A percentile compares a stretch with the other conserved stretches of the same genome.
Conservation (phyloP, 2,797 vertebrate species). For the Paedocypris micromegethes region DNA sequence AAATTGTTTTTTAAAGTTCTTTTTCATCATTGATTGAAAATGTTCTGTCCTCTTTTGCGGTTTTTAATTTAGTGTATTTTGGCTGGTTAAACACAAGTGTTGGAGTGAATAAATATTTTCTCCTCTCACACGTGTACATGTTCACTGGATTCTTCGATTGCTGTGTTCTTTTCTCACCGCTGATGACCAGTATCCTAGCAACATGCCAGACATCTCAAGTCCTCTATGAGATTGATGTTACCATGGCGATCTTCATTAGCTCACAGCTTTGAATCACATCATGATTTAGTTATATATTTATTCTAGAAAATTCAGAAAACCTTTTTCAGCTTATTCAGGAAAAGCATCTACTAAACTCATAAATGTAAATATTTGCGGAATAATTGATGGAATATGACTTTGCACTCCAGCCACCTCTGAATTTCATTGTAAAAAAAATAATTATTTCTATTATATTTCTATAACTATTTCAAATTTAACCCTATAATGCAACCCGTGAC, state of each 20-base stretch:
- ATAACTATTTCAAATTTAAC: neutral
- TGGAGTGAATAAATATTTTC: constrained; percentile 15
- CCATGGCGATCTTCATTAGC: constrained; percentile 3
- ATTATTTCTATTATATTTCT: too few relatives aligned
- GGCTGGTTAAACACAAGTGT: neutral
- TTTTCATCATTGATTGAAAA: neutral
- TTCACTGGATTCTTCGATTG: constrained; percentile 1
- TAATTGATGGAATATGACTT: too few relatives aligned
- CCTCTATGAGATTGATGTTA: constrained; percentile 10
- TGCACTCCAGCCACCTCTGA: too few relatives aligned
- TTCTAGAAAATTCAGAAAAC: neutral
- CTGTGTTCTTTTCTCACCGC: neutral
- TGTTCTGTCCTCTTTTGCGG: neutral
- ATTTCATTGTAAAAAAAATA: too few relatives aligned
- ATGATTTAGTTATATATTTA: neutral
- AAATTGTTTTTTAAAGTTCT: neutral
- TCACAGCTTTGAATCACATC: neutral
- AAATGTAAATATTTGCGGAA: too few relatives aligned
- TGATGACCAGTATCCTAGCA: constrained; percentile 4
- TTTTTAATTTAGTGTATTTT: neutral
- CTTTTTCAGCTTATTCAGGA: constrained; percentile 20
- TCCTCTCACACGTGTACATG: neutral
- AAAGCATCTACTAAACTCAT: neutral
- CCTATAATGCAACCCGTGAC: too few relatives aligned
- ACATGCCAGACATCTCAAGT: constrained; percentile 9